Evolutionary conservation across 1,140 invertebrate genomes (phyloP).

Genomic region (Zophobas morio): DNA sequence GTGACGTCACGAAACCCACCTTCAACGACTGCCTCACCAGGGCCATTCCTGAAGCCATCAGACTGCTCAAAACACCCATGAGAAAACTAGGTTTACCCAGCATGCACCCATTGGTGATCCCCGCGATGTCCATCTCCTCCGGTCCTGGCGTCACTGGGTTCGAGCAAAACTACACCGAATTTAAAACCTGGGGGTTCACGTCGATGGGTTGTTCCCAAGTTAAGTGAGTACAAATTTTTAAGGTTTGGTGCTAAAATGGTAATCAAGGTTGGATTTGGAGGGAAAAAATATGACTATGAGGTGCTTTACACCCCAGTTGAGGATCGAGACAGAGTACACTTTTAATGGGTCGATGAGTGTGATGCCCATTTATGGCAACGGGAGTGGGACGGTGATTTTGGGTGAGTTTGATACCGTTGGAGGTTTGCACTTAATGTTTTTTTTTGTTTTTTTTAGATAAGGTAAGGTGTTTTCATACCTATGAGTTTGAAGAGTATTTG

Average conservation of each 20-base stretch:
- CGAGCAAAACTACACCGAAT: slow-evolving; percentile 73
- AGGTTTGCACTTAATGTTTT: neutral
- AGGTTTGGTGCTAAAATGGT: neutral
- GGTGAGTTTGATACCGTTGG: slow-evolving; percentile 62
- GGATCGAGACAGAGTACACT: slow-evolving; percentile 68
- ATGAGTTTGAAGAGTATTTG: slow-evolving; percentile 38
- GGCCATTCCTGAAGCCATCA: slow-evolving; percentile 53
- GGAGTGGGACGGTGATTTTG: slow-evolving; percentile 69
- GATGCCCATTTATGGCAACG: slow-evolving; percentile 71
- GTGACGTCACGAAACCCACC: neutral
- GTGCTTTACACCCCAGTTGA: slow-evolving; percentile 62
- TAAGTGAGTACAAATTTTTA: neutral
- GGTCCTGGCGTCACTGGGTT: slow-evolving; percentile 72
- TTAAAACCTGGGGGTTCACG: slow-evolving; percentile 73
- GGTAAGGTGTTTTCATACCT: slow-evolving; percentile 17
- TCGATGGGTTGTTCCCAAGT: neutral
- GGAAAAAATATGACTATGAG: slow-evolving; percentile 60
- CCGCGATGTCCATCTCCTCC: slow-evolving; percentile 72
- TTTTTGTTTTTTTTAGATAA: slow-evolving; percentile 28
- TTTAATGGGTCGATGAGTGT: slow-evolving; percentile 71
- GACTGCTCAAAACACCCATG: slow-evolving; percentile 67
- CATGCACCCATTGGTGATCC: slow-evolving; percentile 72
- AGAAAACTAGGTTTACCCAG: slow-evolving; percentile 68
- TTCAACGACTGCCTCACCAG: slow-evolving; percentile 53
- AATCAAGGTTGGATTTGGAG: slow-evolving; percentile 62